Base-by-base conservation (phyloP, 1,140 invertebrate genomes). In the Sycobia sp. region DNA sequence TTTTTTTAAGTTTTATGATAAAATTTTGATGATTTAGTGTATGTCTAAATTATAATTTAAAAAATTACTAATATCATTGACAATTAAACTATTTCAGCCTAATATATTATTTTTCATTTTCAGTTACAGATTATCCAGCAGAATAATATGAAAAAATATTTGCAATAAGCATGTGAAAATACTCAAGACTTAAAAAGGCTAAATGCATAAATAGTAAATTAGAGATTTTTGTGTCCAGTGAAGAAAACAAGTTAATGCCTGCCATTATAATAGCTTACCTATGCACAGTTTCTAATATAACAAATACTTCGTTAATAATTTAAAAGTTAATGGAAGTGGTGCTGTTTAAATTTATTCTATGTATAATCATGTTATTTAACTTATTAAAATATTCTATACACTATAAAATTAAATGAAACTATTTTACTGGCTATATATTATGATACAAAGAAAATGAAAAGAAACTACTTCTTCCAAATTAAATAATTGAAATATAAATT, bases 201-300 rank as follows among this genome's bases (percentile, higher is more conserved):
- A 58, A 38, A 53, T 47, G n/a, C n/a, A 65, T 55, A 43, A 36
- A 54, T 69, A 61, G 67, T 57, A 62, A 71, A 68, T 49, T 63
- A 71, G 70, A 69, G 60, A 73, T 69, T 68, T 71, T 70, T 73
- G 67, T 76, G 67, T 71, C 61, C 62, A 71, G 69, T 65, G 51
- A 68, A 59, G 56, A 71, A 72, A 71, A 55, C 62, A 70, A 69
- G 66, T 74, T 74, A 76, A 69, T 75, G 72, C 71, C 71, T 76
- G 55, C 58, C 68, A 73, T 36, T 36, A 76, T 64, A 75, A 73
- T 73, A 76, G 69, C 46, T 66, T 64, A 68, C 67, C 67, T 59
- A 70, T 60, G 54, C 47, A 72, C 50, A 69, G 67, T 71, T 74
- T 69, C 53, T 70, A 57, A 68, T 64, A 66, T 57, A 69, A 67